Evolutionary conservation across 2,113 vertebrate genomes (phyloP).

Genomic region (Campylomormyrus tamandua): DNA sequence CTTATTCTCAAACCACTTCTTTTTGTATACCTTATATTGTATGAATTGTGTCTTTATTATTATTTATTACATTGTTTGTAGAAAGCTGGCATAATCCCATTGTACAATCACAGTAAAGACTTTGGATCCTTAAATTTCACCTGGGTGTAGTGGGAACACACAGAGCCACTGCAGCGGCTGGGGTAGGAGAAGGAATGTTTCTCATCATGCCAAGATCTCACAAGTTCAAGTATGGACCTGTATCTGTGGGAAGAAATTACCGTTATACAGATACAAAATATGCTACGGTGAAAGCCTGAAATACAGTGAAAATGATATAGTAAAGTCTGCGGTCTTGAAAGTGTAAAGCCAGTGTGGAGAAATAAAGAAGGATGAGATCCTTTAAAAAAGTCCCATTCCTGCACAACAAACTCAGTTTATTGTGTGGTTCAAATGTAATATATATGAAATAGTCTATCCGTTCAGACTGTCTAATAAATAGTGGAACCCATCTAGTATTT

Average conservation of each 20-base stretch:
- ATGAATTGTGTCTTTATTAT: background rate
- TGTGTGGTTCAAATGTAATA: background rate
- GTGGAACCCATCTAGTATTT: background rate
- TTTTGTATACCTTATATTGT: background rate
- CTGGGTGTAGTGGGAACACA: slow-evolving; percentile 86
- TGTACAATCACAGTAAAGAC: background rate
- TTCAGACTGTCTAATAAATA: background rate
- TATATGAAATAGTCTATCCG: background rate
- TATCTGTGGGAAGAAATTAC: slow-evolving; percentile 52
- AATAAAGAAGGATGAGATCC: background rate
- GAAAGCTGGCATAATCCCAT: background rate
- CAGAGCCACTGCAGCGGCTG: slow-evolving; percentile 63
- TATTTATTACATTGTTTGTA: background rate
- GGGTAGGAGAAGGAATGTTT: slow-evolving; percentile 72
- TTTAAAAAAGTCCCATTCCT: background rate
- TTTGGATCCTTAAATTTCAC: slow-evolving; percentile 42
- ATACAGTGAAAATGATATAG: background rate
- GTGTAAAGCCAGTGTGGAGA: background rate
- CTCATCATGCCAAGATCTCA: slow-evolving; percentile 76
- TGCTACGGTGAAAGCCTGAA: background rate
- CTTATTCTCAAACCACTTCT: background rate
- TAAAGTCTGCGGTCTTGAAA: background rate
- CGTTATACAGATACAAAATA: slow-evolving; percentile 6
- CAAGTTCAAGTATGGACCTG: slow-evolving; percentile 67
- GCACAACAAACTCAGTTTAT: background rate